Conservation (phyloP, 1,140 invertebrate species). For the Drosophila willistoni region DNA sequence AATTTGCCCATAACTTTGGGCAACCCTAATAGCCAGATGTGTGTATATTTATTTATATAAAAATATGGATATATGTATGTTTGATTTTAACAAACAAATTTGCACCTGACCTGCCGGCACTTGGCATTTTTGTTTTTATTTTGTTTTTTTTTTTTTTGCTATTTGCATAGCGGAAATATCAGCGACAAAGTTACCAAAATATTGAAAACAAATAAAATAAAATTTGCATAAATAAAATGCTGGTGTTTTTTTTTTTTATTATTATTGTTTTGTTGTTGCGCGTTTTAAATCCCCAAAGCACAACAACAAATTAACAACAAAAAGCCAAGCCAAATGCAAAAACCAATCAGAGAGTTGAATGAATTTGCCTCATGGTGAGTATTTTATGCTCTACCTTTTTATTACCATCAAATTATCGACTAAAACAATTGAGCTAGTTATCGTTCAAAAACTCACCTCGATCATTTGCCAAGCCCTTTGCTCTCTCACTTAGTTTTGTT, state of each 20-base stretch:
- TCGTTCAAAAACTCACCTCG: too few species aligned
- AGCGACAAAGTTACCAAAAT: constrained; percentile 80
- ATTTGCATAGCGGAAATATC: constrained; percentile 75
- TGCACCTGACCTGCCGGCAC: constrained; percentile 61
- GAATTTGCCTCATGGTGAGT: too few species aligned
- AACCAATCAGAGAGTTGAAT: constrained; percentile 18
- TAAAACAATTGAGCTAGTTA: too few species aligned
- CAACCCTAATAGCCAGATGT: background rate
- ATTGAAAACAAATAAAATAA: constrained; percentile 81
- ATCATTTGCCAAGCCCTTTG: too few species aligned
- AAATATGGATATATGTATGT: constrained; percentile 34
- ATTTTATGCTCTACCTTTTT: too few species aligned
- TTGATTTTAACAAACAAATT: constrained; percentile 69
- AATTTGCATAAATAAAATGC: constrained; percentile 76
- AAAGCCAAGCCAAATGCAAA: constrained; percentile 62
- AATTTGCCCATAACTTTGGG: background rate
- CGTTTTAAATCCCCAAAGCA: constrained; percentile 75
- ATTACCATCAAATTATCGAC: too few species aligned
- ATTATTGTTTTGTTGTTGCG: constrained; percentile 22
- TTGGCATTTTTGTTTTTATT: constrained; percentile 60
- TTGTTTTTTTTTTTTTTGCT: constrained; percentile 50
- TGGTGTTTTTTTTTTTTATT: constrained; percentile 26
- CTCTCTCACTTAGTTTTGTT: too few species aligned
- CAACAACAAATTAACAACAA: constrained; percentile 67
- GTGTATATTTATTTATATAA: constrained; percentile 10